Evolutionary conservation across 2,797 vertebrate genomes (phyloP), one percentile per base, ranked within the genome.

Genomic region (Fistularia commersonii): DNA sequence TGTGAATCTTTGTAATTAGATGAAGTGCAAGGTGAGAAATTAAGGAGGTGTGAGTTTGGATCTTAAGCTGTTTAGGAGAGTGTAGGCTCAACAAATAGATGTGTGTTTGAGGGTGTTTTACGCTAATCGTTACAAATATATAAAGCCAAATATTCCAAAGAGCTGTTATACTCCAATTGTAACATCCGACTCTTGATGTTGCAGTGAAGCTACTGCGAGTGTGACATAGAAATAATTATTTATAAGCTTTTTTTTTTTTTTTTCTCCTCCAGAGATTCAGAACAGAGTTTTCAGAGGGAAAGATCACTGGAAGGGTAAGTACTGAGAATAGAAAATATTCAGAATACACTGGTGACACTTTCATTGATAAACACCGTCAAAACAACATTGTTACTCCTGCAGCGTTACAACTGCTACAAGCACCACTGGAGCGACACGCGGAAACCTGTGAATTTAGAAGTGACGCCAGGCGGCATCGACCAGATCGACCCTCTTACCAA

Each of bases 401-500:
- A 99, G 97, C 94, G 96, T 51, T 98, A 96, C 79, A 97, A 95
- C 85, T 99, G 97, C 87, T 98, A 90, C 74, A 99, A 99, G 76
- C 97, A 99, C 80, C 97, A 99, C 82, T 99, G 97, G 97, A 99
- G 93, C 54, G 97, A 99, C 68, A 72, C 86, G 0, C 89, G 96
- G 60, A 95, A 90, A 82, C 35, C 90, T 32, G 93, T 98, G 57
- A 82, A 92, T 79, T 83, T 99, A 76, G 97, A 99, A 88, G 95
- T 99, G 72, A 98, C 97, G 31, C 96, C 96, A 9, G 97, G 97
- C 49, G 95, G 97, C 64, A 93, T 99, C 77, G 97, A 99, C 86
- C 97, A 99, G 75, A 98, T 99, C 32, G 93, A 96, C 81, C 92
- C 95, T 42, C 85, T 90, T 56, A 97, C 93, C 52, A 97, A 99